Evolutionary conservation across 2,888 invertebrate species (phyloP).

Genomic region (Pegoplata infirma): DNA sequence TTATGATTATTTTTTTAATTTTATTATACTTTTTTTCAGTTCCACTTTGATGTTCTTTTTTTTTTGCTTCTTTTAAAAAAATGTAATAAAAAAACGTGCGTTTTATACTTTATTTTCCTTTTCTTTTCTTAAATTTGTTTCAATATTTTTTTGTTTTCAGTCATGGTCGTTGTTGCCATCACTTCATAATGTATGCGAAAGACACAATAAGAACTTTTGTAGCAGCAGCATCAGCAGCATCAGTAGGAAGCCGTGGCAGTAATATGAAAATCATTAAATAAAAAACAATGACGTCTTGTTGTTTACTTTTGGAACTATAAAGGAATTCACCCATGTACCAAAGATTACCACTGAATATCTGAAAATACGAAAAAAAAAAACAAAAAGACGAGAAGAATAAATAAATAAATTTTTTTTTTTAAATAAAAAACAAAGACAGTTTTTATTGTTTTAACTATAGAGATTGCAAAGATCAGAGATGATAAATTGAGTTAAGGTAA

Average conservation of each 20-base stretch:
- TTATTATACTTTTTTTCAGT: neutral
- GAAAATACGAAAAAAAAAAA: conserved; percentile 19
- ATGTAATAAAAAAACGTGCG: conserved; percentile 42
- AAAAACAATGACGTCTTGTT: conserved; percentile 34
- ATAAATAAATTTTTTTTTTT: conserved; percentile 2
- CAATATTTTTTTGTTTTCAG: conserved; percentile 22
- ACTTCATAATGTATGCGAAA: conserved; percentile 18
- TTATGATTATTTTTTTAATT: neutral
- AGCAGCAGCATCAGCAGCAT: neutral
- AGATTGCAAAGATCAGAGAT: neutral
- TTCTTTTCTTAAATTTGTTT: conserved; percentile 28
- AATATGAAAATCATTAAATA: conserved; percentile 51
- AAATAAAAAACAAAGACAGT: conserved; percentile 42
- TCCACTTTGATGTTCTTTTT: conserved; percentile 43
- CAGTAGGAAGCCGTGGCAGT: conserved; percentile 6
- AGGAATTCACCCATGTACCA: conserved; percentile 15
- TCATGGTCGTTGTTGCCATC: conserved; percentile 52
- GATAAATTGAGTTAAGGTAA: neutral
- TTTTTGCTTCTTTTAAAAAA: neutral
- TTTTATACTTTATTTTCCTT: conserved; percentile 41
- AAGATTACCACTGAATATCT: conserved; percentile 26
- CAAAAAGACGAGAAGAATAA: neutral
- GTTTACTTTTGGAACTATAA: conserved; percentile 39
- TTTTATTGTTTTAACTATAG: conserved; percentile 38
- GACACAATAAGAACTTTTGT: conserved; percentile 38